Percentiles rank a stretch among this genome's conserved stretches.
Evolutionary conservation across 2,113 vertebrate genomes (phyloP).

Genomic region (Bufo gargarizans): DNA sequence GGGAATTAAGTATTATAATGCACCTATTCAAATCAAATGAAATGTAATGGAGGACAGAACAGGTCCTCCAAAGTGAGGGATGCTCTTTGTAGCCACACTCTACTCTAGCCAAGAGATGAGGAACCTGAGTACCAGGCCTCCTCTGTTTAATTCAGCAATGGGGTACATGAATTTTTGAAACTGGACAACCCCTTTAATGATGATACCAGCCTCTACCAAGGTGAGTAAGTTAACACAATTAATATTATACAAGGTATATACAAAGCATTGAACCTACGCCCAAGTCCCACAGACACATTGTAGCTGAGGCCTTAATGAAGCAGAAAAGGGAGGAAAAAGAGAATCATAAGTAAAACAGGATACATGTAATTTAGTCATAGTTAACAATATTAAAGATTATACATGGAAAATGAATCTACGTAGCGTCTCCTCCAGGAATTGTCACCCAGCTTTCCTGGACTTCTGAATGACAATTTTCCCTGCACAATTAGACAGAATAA

Average conservation of each 20-base stretch:
- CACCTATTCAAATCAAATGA: too few species aligned
- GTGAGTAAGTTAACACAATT: not conserved
- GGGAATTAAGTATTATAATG: too few species aligned
- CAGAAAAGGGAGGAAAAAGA: conserved; percentile 71
- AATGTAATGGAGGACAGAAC: too few species aligned
- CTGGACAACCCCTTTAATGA: not conserved
- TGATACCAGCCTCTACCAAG: not conserved
- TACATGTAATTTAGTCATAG: not conserved
- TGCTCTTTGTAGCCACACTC: too few species aligned
- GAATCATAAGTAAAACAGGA: not conserved
- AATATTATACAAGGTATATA: conserved; percentile 57
- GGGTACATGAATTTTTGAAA: not conserved
- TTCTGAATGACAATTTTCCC: too few species aligned
- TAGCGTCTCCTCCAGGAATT: not conserved
- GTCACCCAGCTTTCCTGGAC: not conserved
- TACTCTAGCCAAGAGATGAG: too few species aligned
- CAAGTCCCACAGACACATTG: conserved; percentile 93
- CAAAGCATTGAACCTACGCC: conserved; percentile 87
- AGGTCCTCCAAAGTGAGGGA: too few species aligned
- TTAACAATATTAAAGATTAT: not conserved
- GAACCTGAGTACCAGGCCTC: too few species aligned
- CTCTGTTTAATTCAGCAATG: too few species aligned
- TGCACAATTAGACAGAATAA: too few species aligned
- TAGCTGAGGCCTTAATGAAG: conserved; percentile 93
- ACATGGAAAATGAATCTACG: not conserved